Percentiles rank a stretch among this genome's conserved stretches.
Evolutionary conservation across 2,888 invertebrate genomes (phyloP).

Genomic region (Linnaemya vulpina): DNA sequence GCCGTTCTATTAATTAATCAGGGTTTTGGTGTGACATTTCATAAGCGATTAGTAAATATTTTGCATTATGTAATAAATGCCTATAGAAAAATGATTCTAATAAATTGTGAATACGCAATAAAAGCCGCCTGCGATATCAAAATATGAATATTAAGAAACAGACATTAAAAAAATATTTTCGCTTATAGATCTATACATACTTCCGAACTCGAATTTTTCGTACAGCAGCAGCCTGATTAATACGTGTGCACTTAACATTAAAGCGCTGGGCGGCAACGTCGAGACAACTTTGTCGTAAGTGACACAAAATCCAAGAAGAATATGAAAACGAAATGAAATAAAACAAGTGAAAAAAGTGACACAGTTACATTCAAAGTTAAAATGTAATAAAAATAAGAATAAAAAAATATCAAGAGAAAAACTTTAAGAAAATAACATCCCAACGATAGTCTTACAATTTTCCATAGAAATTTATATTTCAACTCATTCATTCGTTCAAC

Average conservation of each 20-base stretch:
- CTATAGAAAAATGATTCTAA: too few species aligned
- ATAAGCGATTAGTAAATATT: too few species aligned
- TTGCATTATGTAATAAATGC: too few species aligned
- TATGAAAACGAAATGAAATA: neutral
- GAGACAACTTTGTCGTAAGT: slow-evolving; percentile 44
- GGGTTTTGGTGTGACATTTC: too few species aligned
- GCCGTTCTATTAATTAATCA: too few species aligned
- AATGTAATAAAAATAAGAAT: slow-evolving; percentile 51
- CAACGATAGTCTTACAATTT: slow-evolving; percentile 20
- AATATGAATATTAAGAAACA: too few species aligned
- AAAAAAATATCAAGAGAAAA: slow-evolving; percentile 38
- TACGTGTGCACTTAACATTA: neutral
- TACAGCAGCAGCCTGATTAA: neutral
- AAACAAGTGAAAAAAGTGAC: slow-evolving; percentile 37
- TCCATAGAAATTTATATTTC: slow-evolving; percentile 12
- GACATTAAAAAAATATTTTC: too few species aligned
- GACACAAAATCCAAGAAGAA: slow-evolving; percentile 21
- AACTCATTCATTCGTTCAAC: slow-evolving; percentile 15
- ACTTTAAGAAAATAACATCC: slow-evolving; percentile 45
- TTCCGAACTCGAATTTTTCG: neutral
- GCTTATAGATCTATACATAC: too few species aligned
- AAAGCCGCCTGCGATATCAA: too few species aligned
- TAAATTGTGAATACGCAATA: too few species aligned
- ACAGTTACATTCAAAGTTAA: slow-evolving; percentile 55
- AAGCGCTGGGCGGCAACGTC: slow-evolving; percentile 16